phyloP scores from a whole-genome alignment of 2,797 vertebrate genomes.

The Aldrovandia affinis region DNA sequence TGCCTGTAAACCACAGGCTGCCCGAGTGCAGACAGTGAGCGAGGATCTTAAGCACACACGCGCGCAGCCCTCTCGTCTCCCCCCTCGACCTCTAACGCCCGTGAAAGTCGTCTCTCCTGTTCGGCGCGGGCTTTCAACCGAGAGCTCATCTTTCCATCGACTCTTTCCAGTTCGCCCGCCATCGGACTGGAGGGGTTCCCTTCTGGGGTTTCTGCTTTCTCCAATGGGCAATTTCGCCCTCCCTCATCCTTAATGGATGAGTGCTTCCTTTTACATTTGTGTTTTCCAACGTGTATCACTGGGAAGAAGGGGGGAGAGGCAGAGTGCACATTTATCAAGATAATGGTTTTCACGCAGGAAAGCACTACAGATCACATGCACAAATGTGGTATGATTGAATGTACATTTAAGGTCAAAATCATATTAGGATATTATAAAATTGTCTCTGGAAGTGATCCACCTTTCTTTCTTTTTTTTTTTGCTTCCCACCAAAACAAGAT shows the following conservation, averaged over 20 bases:
- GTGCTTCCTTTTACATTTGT: not conserved
- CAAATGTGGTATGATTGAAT: not conserved
- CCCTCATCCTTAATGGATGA: not conserved
- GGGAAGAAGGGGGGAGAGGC: not conserved
- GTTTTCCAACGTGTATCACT: not conserved
- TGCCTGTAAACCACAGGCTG: not conserved
- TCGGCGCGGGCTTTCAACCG: not conserved
- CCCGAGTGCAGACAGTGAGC: not conserved
- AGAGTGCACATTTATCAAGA: not conserved
- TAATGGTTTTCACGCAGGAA: not conserved
- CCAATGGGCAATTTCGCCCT: no score
- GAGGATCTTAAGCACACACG: not conserved
- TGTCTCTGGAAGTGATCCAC: not conserved
- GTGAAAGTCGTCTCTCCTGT: not conserved
- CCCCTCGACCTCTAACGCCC: slow-evolving; percentile 6
- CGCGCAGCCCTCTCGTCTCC: not conserved
- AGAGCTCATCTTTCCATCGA: slow-evolving; percentile 13
- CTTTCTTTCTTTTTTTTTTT: not conserved
- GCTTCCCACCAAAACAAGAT: not conserved
- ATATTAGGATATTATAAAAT: not conserved
- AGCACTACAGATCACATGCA: not conserved
- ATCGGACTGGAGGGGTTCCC: not conserved
- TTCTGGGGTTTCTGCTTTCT: not conserved
- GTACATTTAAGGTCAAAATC: not conserved
- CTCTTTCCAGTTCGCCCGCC: not conserved